Evolutionary conservation across 2,113 vertebrate species (phyloP).

Genomic region (Sebastes schlegelii): DNA sequence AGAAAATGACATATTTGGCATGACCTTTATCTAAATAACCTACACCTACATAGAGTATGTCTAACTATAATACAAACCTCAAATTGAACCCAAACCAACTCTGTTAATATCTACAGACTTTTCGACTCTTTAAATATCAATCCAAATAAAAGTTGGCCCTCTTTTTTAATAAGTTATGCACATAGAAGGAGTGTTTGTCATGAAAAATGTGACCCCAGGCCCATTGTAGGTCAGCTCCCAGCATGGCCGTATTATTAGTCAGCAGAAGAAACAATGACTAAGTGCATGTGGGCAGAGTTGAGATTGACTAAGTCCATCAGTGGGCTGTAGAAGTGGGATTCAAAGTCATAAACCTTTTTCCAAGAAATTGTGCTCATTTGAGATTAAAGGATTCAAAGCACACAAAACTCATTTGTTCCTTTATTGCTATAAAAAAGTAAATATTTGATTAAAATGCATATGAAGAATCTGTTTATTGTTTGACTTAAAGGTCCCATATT

Average conservation of each 20-base stretch:
- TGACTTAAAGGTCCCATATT: too few species aligned
- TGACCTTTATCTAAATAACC: not conserved
- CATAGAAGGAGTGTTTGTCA: slow-evolving; percentile 16
- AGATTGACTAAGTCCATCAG: slow-evolving; percentile 13
- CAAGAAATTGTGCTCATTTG: not conserved
- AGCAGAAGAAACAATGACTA: slow-evolving; percentile 22
- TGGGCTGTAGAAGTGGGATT: not conserved
- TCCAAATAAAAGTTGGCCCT: not conserved
- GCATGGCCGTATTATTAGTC: slow-evolving; percentile 24
- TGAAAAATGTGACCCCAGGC: slow-evolving; percentile 5
- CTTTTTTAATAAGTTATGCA: not conserved
- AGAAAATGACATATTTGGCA: not conserved
- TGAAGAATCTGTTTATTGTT: not conserved
- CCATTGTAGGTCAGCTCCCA: slow-evolving; percentile 8
- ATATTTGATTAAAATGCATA: not conserved
- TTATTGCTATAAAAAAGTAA: not conserved
- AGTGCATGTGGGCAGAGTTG: slow-evolving; percentile 17
- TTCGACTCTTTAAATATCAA: not conserved
- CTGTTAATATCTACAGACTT: not conserved
- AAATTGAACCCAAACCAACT: not conserved
- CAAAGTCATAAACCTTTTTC: slow-evolving; percentile 11
- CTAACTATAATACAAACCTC: not conserved
- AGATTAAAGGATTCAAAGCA: slow-evolving; percentile 1
- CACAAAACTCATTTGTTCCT: not conserved
- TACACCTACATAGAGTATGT: not conserved